Evolutionary conservation across 1,140 invertebrate species (phyloP), one percentile per base, ranked within the genome.

Genomic region (Eufriesea mexicana): DNA sequence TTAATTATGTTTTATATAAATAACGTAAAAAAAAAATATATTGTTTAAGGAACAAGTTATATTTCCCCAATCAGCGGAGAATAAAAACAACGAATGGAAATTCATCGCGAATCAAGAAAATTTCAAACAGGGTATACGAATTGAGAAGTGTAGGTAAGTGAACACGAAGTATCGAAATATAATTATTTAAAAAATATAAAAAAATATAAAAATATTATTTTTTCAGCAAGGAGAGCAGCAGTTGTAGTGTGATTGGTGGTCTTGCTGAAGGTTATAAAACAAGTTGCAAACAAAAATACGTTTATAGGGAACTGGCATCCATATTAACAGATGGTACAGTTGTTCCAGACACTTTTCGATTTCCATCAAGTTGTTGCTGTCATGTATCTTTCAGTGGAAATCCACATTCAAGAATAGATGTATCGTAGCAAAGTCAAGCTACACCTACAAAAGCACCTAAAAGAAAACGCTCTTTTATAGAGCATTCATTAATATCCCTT

Each of bases 351-450:
- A 91, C 91, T 16, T 96, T 96, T 73, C 91, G 92, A 83, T 94
- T 96, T 55, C 96, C 96, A 10, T 96, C 96, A 5, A 96, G 96
- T 79, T 97, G 96, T 87, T 95, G 95, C 49, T 97, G 96, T 66
- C 85, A 91, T 49, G 59, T 86, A 0, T 96, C 96, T 91, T 96
- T 96, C 28, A 64, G 9, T 6, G 83, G 64, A 20, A 57, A 72
- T 57, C n/a, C 64, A 4, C 2, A 23, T 9, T 47, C 23, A 16
- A 80, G 77, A 16, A 68, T 81, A 28, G 71, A 70, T 16, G 4
- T 74, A 7, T n/a, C 0, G 0, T 1, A 10, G 4, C 23, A 47
- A 18, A 84, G 35, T 68, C 14, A 62, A 51, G 2, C n/a, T 7
- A 62, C 35, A 18, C 47, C 47, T 25, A 9, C 4, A n/a, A 47